Conservation (phyloP, 2,113 vertebrate genomes). For the Piprites chloris region DNA sequence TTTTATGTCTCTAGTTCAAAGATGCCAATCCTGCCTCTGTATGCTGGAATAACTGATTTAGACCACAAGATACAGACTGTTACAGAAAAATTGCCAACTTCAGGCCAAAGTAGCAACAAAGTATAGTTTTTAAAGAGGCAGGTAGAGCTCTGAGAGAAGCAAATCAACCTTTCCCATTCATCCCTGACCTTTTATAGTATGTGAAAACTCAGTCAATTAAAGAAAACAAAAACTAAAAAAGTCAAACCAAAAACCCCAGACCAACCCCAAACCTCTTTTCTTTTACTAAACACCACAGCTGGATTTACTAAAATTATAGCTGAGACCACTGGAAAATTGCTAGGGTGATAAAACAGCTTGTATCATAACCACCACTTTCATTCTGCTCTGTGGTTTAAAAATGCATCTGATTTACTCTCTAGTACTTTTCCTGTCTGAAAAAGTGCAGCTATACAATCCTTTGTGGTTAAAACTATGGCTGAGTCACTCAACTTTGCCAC, state of each 20-base stretch:
- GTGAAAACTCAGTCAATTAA: slow-evolving; percentile 56
- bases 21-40: not conserved
- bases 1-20: slow-evolving; percentile 63
- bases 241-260: not conserved
- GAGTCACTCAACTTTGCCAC: slow-evolving; percentile 11
- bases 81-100: slow-evolving; percentile 30
- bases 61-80: slow-evolving; percentile 63
- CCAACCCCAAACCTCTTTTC: not conserved
- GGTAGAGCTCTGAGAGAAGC: slow-evolving; percentile 27
- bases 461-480: not conserved
- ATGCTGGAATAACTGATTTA: slow-evolving; percentile 35
- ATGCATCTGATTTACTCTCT: slow-evolving; percentile 28
- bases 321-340: slow-evolving; percentile 40
- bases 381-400: slow-evolving; percentile 57
- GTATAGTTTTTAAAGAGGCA: slow-evolving; percentile 39
- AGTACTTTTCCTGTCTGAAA: slow-evolving; percentile 48
- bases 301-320: slow-evolving; percentile 60
- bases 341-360: slow-evolving; percentile 51
- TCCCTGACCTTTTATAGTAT: slow-evolving; percentile 34
- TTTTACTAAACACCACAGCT: not conserved
- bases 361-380: slow-evolving; percentile 42
- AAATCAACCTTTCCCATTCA: slow-evolving; percentile 38
- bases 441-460: not conserved
- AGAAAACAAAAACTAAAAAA: slow-evolving; percentile 25
- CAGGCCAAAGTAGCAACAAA: slow-evolving; percentile 38